Evolutionary conservation across 2,113 vertebrate genomes (phyloP), one percentile per base, ranked within the genome.

Genomic region (Dryoscopus gambensis): DNA sequence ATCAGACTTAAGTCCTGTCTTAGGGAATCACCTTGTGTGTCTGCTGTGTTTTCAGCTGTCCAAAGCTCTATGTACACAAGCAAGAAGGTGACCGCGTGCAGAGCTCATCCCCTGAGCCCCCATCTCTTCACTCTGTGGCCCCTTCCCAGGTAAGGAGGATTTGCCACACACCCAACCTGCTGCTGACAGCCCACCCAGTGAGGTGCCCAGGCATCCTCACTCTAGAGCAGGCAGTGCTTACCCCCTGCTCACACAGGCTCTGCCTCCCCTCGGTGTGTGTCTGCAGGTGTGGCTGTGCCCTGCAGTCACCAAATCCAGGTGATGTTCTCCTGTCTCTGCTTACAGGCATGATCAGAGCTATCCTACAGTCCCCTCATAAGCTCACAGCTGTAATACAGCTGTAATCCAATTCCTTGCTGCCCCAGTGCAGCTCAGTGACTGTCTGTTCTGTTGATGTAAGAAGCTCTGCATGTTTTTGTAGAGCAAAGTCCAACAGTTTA

Each of bases 81-180:
- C 39, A 88, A 31, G 97, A 90, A 85, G 69, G 71, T 47, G 96
- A 96, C 15, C 67, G 73, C 7, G 73, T 76, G 78, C 83, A 44
- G 42, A 91, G 70, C 68, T 95, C 89, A 3, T 96, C 97, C 33
- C 49, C 95, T 80, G 97, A 97, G 59, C 73, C 79, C 35, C 52
- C 89, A 3, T 46, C 91, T 63, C 85, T 89, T 73, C 97, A 56
- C 33, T 84, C 91, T n/a, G 53, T 22, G 8, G 83, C 89, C 57
- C 74, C 85, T 49, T 84, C 94, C 46, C 98, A 98, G 98, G 98
- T 98, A 96, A 90, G 96, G 27, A 44, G 64, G 35, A 17, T 31
- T 44, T 22, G 5, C 33, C 52, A 4, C 15, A 4, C 39, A 2
- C 28, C 28, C 13, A 46, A 15, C 7, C 31, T 56, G 55, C 28